phyloP scores from a whole-genome alignment of 2,113 vertebrate species.

The Amazona guildingii region DNA sequence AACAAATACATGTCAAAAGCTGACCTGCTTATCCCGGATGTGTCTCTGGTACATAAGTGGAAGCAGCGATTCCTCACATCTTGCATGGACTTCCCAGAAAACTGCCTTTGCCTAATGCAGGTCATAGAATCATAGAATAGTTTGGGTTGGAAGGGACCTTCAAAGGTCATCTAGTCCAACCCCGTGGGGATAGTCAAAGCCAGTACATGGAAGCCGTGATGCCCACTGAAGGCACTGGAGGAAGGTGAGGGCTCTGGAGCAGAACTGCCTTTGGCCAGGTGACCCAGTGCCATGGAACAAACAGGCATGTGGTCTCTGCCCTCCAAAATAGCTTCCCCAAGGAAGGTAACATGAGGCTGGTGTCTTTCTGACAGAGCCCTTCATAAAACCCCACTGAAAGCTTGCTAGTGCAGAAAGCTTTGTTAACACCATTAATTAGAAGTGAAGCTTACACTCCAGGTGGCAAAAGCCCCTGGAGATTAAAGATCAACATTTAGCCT shows the following conservation, averaged over 20 bases:
- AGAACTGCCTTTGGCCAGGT: background rate
- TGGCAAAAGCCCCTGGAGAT: background rate
- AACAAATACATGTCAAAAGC: background rate
- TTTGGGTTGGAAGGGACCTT: background rate
- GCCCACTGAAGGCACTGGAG: background rate
- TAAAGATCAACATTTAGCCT: background rate
- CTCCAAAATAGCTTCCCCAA: background rate
- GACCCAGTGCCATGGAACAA: accelerated
- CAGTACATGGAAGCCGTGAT: accelerated
- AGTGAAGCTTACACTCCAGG: background rate
- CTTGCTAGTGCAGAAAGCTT: background rate
- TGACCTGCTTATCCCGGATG: background rate
- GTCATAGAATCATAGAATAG: background rate
- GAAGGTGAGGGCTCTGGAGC: background rate
- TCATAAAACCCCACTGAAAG: background rate
- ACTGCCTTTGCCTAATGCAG: background rate
- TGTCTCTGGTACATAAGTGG: background rate
- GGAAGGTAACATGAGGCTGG: background rate
- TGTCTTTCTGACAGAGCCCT: background rate
- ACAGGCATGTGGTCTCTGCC: background rate
- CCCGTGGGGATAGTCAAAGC: background rate
- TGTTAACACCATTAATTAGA: background rate
- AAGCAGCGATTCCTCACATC: background rate
- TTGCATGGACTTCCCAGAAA: background rate
- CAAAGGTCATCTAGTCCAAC: background rate